A percentile compares a stretch with the other conserved stretches of the same genome.
Evolutionary conservation across 2,888 invertebrate species (phyloP).

Genomic region (Elysia crispata): DNA sequence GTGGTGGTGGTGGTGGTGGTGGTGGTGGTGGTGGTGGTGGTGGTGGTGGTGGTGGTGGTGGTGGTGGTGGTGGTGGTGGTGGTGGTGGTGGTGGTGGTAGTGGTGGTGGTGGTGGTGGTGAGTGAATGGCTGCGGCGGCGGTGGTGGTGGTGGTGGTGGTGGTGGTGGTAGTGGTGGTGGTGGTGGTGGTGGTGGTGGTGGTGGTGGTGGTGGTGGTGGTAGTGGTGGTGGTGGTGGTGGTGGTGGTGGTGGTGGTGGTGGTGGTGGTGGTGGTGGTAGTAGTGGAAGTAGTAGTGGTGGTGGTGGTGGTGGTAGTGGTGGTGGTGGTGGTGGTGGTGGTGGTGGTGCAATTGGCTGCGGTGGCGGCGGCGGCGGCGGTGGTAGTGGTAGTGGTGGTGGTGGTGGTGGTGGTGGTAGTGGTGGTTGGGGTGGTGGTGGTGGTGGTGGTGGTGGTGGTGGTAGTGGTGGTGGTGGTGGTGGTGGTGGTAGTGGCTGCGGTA

Average conservation of each 20-base stretch:
- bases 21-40: not conserved
- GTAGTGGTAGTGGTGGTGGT: not conserved
- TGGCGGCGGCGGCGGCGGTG: not conserved
- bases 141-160: not conserved
- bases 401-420: no score
- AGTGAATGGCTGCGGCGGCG: not conserved
- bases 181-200: not conserved
- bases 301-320: not conserved
- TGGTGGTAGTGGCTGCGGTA: not conserved
- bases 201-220: not conserved
- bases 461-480: not conserved
- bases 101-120: not conserved
- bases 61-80: no score
- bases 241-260: not conserved
- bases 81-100: not conserved
- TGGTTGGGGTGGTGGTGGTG: no score
- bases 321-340: not conserved
- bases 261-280: not conserved
- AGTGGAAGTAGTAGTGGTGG: no score
- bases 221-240: not conserved
- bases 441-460: no score
- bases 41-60: no score
- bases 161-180: not conserved
- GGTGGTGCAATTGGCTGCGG: not conserved
- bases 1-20: not conserved